Evolutionary conservation across 2,797 vertebrate species (phyloP), one percentile per base, ranked within the genome.

Genomic region (Epinephelus malabaricus): DNA sequence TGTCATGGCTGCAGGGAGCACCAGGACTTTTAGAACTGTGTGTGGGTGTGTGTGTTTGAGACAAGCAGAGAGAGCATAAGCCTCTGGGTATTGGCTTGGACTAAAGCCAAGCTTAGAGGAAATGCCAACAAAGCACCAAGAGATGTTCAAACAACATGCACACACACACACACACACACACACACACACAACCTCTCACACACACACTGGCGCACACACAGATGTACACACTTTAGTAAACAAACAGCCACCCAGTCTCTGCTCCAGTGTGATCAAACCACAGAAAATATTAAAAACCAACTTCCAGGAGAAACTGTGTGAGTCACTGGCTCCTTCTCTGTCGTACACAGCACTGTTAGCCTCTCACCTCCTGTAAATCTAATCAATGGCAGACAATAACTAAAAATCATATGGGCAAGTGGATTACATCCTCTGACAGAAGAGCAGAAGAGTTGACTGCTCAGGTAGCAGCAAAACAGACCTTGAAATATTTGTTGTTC

Each of bases 51-150:
- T 59, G 30, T 62, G 34, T 76, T 47, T 59, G 34, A 70, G 47
- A 73, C 65, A 75, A 82, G 74, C 54, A 81, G 61, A 72, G 72
- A 75, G 69, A 76, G 70, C 19, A 60, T 76, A 76, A 74, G 69
- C 82, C 68, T 70, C 34, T 82, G 81, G 79, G 79, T 86, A 81
- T 82, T 86, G 68, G 53, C 73, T 79, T 89, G 89, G 81, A 74
- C 69, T 56, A 60, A 79, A 87, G 73, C 85, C 84, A 76, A 75
- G 62, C 62, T 82, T 70, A 66, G 62, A 73, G 63, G 56, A 83
- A 83, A 83, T 87, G 78, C 81, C 79, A 87, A 78, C 83, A 88
- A 85, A 90, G 83, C 79, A 88, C 69, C 62, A 60, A 85, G 70
- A 69, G 67, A 83, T 18, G 50, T 77, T 81, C 75, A 83, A 83